Evolutionary conservation across 2,888 invertebrate genomes (phyloP), one percentile per base, ranked within the genome.

Genomic region (Campaea margaritaria): DNA sequence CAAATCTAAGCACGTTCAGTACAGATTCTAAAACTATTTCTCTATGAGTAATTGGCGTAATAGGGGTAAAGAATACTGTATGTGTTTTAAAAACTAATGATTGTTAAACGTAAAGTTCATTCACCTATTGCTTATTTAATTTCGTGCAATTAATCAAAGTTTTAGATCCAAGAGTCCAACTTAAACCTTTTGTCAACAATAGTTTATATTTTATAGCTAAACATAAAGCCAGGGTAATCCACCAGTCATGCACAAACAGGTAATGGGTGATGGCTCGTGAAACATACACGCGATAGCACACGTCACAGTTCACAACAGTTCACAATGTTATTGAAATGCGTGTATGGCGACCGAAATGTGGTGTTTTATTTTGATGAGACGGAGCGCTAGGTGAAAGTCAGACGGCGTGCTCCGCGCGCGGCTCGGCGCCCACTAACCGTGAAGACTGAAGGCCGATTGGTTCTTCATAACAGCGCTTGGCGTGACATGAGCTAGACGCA

Each of bases 391-490:
- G 89, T 87, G 89, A 89, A 89, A 89, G 88, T 86, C 79, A 73
- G 65, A 76, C 74, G 75, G 72, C 69, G 70, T 76, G 74, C 74
- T 76, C 72, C 74, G 77, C 66, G 69, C 74, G 76, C 87, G 82
- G 83, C 77, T 82, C 80, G 81, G 80, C 84, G 83, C 82, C 82
- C 85, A 88, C 88, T 84, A 80, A 86, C 81, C 89, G 83, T 88
- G 89, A 89, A 31, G 4, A 21, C 21, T 31, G 10, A 31, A 89
- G 89, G 89, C 85, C 87, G 81, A 68, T 70, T 73, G 70, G 74
- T 69, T 73, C 74, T 72, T 74, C 73, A 73, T 69, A 68, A 69
- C 72, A 58, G 52, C 61, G 58, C 70, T 72, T 70, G 68, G 62
- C 70, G 68, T 58, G 59, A 52, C 57, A 62, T 59, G 59, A 68